Base-by-base conservation (phyloP, 2,113 vertebrate species). In the Ceyx melanurus region DNA sequence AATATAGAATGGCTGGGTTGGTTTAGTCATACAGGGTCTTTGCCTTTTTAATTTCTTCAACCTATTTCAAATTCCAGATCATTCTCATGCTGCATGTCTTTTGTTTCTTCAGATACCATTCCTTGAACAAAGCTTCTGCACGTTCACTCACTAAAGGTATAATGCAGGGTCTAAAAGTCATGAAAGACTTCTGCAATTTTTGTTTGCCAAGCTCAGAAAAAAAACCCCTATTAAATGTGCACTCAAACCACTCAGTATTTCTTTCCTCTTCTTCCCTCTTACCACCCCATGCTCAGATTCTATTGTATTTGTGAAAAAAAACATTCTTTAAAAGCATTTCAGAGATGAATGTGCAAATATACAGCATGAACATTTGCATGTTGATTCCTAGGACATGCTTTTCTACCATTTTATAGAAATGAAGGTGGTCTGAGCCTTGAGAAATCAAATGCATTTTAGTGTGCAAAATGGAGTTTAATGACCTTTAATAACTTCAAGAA, bases 401-500 rank as follows among this genome's bases (percentile, higher is more conserved):
- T 67, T n/a, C 53, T 85, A 5, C 7, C 9, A 4, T 66, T 82
- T 84, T 66, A 71, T 20, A 88, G 23, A 74, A 80, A 56, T 58
- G 5, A 92, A 48, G 33, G 11, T 12, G 33, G 9, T 72, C 53
- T 94, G 45, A 92, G 28, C 33, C 25, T 74, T 72, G 58, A 86
- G 58, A 94, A 65, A 83, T 57, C 19, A 42, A 35, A 82, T 7
- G 2, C 6, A 81, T 35, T 8, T 15, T 2, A 1, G 9, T 62
- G 28, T 79, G 43, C 20, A 73, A 64, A 95, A 96, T 42, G 15
- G 77, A 72, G 93, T 64, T 42, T 90, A 91, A 90, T 72, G 40
- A 60, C 42, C 45, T 95, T 50, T 89, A 92, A 76, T 50, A 82
- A 94, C 76, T 74, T 73, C 22, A 91, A 85, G 16, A 82, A 94